A percentile compares a stretch with the other conserved stretches of the same genome.
Evolutionary conservation across 2,113 vertebrate species (phyloP).

Genomic region (Okapia johnstoni): DNA sequence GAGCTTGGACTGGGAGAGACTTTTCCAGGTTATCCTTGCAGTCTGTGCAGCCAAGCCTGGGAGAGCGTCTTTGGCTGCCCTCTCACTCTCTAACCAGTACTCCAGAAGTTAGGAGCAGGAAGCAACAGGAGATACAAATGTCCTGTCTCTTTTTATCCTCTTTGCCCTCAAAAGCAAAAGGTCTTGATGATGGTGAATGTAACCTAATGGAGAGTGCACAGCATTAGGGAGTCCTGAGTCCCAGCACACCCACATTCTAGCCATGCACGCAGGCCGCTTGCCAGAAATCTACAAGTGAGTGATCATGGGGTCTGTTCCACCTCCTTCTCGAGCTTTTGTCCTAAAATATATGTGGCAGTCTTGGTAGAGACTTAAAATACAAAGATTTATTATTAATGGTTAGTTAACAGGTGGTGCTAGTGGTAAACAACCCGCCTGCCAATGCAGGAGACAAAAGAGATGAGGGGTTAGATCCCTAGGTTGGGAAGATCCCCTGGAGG

Average conservation of each 20-base stretch:
- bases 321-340: neutral
- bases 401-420: neutral
- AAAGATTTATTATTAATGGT: constrained; percentile 11
- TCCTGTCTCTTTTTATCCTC: neutral
- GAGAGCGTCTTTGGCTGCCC: neutral
- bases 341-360: neutral
- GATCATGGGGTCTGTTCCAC: neutral
- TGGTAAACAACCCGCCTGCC: neutral
- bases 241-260: neutral
- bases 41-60: neutral
- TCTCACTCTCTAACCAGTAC: neutral
- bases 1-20: neutral
- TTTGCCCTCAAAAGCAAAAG: neutral
- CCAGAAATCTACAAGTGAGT: neutral
- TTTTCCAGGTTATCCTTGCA: accelerated
- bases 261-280: neutral
- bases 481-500: neutral
- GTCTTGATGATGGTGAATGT: neutral
- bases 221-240: neutral
- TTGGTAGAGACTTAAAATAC: neutral
- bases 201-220: neutral
- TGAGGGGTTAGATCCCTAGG: neutral
- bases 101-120: neutral
- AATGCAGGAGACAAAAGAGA: neutral
- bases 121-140: neutral